These are phyloP conservation scores for Lasioglossum figueresi DNA, from an alignment of 2,888 invertebrate species.

Conservation along the genomic window DNA sequence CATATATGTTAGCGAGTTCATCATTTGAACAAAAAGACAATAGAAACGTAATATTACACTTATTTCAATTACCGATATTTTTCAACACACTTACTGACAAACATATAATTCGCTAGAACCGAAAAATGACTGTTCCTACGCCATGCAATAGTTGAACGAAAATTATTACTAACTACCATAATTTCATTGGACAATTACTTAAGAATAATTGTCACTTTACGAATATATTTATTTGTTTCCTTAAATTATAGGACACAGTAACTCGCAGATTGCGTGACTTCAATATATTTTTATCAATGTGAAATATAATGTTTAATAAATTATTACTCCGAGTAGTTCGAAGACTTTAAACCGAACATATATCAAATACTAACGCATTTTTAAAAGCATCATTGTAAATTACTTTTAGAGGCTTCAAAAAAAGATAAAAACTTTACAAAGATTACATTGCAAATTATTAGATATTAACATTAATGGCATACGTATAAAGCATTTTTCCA, in stretches of 20 bases:
- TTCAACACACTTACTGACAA: neutral
- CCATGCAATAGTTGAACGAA: conserved; percentile 12
- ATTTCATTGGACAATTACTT: neutral
- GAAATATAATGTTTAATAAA: neutral
- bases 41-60: neutral
- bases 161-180: neutral
- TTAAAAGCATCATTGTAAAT: neutral
- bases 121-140: neutral
- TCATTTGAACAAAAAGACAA: neutral
- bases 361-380: neutral
- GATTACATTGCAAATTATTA: neutral
- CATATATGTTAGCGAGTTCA: neutral
- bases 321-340: neutral
- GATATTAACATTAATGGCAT: neutral
- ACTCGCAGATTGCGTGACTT: neutral
- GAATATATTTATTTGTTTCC: neutral
- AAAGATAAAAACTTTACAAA: neutral
- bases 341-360: neutral
- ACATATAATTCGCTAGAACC: neutral
- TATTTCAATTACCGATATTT: neutral
- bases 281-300: neutral
- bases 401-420: neutral
- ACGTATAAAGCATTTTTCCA: neutral
- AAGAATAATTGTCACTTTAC: neutral
- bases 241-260: conserved; percentile 10